Evolutionary conservation across 2,113 vertebrate genomes (phyloP).

Genomic region (Pygoscelis adeliae): DNA sequence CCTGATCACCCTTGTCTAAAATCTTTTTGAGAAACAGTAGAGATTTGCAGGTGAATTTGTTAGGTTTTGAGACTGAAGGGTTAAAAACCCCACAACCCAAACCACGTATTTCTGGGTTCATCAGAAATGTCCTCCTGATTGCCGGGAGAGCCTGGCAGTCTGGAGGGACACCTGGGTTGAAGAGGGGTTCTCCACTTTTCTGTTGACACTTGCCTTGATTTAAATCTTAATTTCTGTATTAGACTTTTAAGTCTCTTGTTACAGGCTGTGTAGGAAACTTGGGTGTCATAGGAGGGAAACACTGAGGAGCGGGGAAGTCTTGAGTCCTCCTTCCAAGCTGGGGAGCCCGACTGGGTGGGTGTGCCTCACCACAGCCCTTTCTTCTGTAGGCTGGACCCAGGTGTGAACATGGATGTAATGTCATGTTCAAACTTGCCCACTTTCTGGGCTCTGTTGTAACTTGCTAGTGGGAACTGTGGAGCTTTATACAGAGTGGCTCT

Average conservation of each 20-base stretch:
- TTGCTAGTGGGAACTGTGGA: background rate
- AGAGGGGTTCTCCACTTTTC: background rate
- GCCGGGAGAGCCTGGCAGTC: background rate
- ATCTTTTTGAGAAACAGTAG: background rate
- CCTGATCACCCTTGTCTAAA: background rate
- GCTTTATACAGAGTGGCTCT: background rate
- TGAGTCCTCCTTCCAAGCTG: background rate
- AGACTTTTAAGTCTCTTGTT: background rate
- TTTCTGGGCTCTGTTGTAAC: background rate
- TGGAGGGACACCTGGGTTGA: background rate
- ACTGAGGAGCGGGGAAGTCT: background rate
- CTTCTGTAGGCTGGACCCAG: background rate
- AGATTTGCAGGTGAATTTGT: background rate
- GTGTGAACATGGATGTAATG: background rate
- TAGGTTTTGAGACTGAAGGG: background rate
- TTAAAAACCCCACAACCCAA: background rate
- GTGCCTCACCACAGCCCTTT: background rate
- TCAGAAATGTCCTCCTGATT: background rate
- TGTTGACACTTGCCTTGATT: background rate
- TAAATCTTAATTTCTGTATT: background rate
- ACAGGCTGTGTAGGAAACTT: background rate
- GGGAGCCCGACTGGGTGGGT: background rate
- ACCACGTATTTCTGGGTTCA: background rate
- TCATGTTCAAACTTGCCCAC: background rate
- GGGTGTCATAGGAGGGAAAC: background rate